These are phyloP conservation scores for Diacarnus erythraeanus DNA, from an alignment of 37 sponge, comb jelly and placozoan species.

Conservation along the genomic window DNA sequence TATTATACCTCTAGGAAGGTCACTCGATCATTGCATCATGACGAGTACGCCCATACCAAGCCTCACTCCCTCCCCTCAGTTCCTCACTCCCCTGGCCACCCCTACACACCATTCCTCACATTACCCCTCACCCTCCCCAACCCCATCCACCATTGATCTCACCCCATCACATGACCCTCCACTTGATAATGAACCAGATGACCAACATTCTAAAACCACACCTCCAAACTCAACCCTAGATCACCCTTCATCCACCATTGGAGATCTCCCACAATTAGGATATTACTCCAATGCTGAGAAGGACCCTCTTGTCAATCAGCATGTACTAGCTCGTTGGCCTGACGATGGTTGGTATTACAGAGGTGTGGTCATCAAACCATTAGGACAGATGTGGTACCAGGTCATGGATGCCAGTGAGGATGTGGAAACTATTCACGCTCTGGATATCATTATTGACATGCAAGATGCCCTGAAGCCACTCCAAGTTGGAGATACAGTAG, in stretches of 20 bases:
- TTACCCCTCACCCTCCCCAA: not conserved
- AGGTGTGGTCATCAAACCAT: not conserved
- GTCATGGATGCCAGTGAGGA: conserved; percentile 46
- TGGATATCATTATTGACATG: conserved; percentile 56
- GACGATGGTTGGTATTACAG: conserved; percentile 76
- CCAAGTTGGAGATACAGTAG: conserved; percentile 40
- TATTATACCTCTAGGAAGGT: not conserved
- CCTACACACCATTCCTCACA: not conserved
- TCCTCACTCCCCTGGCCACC: not conserved
- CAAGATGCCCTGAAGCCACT: conserved; percentile 32
- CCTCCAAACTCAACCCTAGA: not conserved
- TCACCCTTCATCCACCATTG: not conserved
- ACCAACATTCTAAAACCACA: not conserved
- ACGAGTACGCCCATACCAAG: not conserved
- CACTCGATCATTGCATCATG: not conserved
- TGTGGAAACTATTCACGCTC: conserved; percentile 18
- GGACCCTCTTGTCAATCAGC: conserved; percentile 3
- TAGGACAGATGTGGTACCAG: conserved; percentile 11
- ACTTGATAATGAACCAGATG: not conserved
- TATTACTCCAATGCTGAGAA: not conserved
- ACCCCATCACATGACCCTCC: not conserved
- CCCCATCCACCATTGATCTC: not conserved
- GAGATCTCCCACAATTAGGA: not conserved
- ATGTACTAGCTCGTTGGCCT: conserved; percentile 68
- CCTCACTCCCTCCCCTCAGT: not conserved